phyloP scores from a whole-genome alignment of 2,113 vertebrate genomes.

The Morone saxatilis region DNA sequence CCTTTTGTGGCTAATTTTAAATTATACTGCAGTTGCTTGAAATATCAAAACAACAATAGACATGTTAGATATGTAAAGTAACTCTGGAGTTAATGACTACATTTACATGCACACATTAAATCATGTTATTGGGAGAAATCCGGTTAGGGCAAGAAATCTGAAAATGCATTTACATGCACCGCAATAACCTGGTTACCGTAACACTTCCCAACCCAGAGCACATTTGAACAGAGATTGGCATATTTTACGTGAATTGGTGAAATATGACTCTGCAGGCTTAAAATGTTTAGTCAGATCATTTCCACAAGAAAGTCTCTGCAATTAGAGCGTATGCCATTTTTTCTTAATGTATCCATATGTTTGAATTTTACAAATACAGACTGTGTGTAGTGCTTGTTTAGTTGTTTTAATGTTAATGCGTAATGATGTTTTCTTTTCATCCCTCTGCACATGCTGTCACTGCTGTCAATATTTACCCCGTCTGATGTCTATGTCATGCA shows the following conservation, averaged over 20 bases:
- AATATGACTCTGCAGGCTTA: constrained; percentile 3
- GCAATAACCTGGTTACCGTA: constrained; percentile 19
- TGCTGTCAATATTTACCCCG: background rate
- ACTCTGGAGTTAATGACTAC: constrained; percentile 31
- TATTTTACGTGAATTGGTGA: constrained; percentile 6
- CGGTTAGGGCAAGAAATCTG: constrained; percentile 40
- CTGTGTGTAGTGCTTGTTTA: background rate
- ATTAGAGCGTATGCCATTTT: background rate
- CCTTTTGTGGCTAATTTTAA: constrained; percentile 13
- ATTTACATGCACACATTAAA: constrained; percentile 45
- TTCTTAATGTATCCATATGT: background rate
- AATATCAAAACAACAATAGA: constrained; percentile 20
- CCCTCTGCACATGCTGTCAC: background rate
- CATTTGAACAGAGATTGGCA: constrained; percentile 10
- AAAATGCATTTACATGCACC: constrained; percentile 24
- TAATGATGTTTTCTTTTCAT: no score
- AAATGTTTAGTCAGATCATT: background rate
- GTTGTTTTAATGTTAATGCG: background rate
- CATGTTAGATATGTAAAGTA: constrained; percentile 28
- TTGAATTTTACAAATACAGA: background rate
- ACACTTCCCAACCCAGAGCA: background rate
- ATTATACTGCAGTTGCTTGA: background rate
- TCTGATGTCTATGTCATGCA: background rate
- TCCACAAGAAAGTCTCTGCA: background rate
- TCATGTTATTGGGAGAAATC: constrained; percentile 19